These are phyloP conservation scores for Anarrhichthys ocellatus DNA, from an alignment of 2,113 vertebrate species.

Conservation along the genomic window DNA sequence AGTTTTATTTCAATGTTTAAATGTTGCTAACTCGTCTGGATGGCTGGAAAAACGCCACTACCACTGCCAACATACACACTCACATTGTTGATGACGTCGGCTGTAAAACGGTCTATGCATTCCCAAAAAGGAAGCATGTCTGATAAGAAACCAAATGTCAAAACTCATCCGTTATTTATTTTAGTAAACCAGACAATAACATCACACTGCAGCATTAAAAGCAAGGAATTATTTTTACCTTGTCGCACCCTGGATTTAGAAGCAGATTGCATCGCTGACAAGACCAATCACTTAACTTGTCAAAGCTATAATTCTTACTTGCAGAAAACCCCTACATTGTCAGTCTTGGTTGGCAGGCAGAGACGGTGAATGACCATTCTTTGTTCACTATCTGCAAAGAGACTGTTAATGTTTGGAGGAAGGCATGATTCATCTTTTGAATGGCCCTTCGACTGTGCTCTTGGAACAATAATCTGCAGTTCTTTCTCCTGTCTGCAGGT, in stretches of 20 bases:
- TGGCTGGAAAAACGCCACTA: too few relatives aligned
- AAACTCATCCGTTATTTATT: constrained; percentile 52
- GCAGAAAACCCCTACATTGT: background rate
- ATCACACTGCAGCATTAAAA: constrained; percentile 43
- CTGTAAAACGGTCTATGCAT: background rate
- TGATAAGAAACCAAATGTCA: constrained; percentile 53
- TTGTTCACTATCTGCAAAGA: constrained; percentile 36
- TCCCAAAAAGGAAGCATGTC: constrained; percentile 29
- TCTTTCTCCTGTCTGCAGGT: constrained; percentile 30
- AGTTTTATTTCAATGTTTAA: too few relatives aligned
- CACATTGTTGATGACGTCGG: background rate
- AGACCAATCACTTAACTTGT: constrained; percentile 21
- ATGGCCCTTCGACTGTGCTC: constrained; percentile 52
- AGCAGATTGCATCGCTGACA: constrained; percentile 46
- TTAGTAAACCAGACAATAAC: constrained; percentile 34
- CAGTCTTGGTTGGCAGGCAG: constrained; percentile 28
- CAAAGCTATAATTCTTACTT: constrained; percentile 34
- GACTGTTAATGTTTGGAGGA: constrained; percentile 38
- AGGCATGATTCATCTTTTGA: constrained; percentile 63
- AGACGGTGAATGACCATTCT: constrained; percentile 41
- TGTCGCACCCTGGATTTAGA: constrained; percentile 40
- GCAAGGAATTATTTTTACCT: constrained; percentile 53
- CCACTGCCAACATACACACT: background rate
- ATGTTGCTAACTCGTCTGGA: too few relatives aligned
- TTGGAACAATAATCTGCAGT: constrained; percentile 52